A percentile compares a stretch with the other conserved stretches of the same genome.
Conservation (phyloP, 2,113 vertebrate species). For the Pao palembangensis region DNA sequence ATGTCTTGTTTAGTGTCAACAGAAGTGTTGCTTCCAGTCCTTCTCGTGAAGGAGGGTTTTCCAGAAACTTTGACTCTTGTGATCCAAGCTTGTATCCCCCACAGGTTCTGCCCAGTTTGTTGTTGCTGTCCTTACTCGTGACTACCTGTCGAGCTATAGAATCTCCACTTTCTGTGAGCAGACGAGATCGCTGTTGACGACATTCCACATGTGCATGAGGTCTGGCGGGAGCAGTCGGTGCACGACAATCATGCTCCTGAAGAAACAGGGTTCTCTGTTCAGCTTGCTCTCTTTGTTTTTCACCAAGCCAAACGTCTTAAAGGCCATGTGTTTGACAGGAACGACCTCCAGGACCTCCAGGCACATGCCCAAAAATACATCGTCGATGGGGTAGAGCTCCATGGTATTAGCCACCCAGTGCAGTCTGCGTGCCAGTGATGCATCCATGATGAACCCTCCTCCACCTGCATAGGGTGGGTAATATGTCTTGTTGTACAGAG, state of each 20-base stretch:
- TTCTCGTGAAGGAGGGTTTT: constrained; percentile 28
- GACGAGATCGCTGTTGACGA: constrained; percentile 86
- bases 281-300: constrained; percentile 88
- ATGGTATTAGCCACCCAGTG: constrained; percentile 76
- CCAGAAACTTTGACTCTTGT: constrained; percentile 8
- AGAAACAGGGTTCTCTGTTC: constrained; percentile 95
- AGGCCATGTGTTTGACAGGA: constrained; percentile 84
- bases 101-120: constrained; percentile 8
- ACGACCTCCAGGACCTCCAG: constrained; percentile 83
- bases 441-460: constrained; percentile 91
- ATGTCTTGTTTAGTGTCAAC: too few relatives aligned
- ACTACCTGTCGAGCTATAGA: constrained; percentile 70
- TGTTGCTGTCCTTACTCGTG: neutral
- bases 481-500: constrained; percentile 80
- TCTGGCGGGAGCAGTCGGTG: constrained; percentile 92
- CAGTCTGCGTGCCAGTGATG: constrained; percentile 79
- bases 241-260: constrained; percentile 89
- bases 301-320: constrained; percentile 95
- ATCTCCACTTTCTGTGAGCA: constrained; percentile 83
- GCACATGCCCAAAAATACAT: constrained; percentile 97
- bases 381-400: constrained; percentile 93
- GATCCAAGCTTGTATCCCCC: neutral
- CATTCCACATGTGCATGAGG: constrained; percentile 87
- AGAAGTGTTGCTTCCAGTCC: too few relatives aligned
- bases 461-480: constrained; percentile 95